These are phyloP conservation scores for Menidia beryllina DNA, from an alignment of 2,113 vertebrate genomes.

Conservation along the genomic window DNA sequence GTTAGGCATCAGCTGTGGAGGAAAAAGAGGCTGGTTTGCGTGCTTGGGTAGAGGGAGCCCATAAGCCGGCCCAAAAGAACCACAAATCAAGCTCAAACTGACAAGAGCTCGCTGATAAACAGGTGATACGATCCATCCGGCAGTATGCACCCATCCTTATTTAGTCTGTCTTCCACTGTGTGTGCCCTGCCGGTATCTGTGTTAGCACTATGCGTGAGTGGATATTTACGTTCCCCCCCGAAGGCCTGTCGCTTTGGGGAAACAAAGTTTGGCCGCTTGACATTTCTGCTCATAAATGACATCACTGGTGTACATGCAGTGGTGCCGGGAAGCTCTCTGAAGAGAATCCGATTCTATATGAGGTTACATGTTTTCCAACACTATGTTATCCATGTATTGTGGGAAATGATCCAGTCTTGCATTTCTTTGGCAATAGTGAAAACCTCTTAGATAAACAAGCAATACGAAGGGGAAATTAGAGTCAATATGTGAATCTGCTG, in stretches of 20 bases:
- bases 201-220: background rate
- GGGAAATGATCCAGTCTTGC: too few relatives aligned
- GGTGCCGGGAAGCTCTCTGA: background rate
- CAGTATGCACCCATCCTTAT: background rate
- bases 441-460: too few relatives aligned
- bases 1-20: slow-evolving; percentile 33
- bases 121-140: background rate
- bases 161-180: slow-evolving; percentile 2
- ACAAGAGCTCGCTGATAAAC: slow-evolving; percentile 20
- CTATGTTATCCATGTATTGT: too few relatives aligned
- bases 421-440: too few relatives aligned
- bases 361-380: too few relatives aligned
- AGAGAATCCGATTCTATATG: too few relatives aligned
- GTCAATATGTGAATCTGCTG: too few relatives aligned
- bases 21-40: slow-evolving; percentile 41
- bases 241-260: slow-evolving; percentile 29
- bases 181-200: slow-evolving; percentile 1
- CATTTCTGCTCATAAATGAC: slow-evolving; percentile 25
- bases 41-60: slow-evolving; percentile 2
- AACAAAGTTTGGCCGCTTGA: slow-evolving; percentile 38
- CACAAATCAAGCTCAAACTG: slow-evolving; percentile 46
- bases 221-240: slow-evolving; percentile 46
- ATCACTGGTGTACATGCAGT: slow-evolving; percentile 25
- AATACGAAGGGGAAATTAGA: too few relatives aligned
- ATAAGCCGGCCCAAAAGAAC: slow-evolving; percentile 34